phyloP scores from a whole-genome alignment of 2,797 vertebrate species.

The Enteromius thamalakanensis region DNA sequence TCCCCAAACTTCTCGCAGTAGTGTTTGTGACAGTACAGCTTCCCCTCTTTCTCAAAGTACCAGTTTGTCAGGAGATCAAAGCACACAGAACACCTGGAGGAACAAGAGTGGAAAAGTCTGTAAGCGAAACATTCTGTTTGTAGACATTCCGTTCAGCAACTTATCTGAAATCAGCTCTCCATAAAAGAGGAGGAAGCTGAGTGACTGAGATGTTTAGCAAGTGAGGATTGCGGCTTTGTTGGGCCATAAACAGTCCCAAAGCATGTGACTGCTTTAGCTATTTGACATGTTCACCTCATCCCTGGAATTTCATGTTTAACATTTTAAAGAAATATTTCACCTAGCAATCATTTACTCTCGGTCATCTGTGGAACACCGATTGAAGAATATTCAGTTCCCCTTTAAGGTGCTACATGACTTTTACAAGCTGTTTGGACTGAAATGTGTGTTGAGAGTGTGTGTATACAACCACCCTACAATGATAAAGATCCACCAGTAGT shows the following conservation, averaged over 20 bases:
- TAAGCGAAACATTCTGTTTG: slow-evolving; percentile 40
- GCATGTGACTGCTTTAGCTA: neutral
- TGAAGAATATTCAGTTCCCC: neutral
- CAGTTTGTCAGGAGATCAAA: slow-evolving; percentile 92
- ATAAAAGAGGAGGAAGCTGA: neutral
- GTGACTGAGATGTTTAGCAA: slow-evolving; percentile 19
- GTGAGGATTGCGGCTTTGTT: slow-evolving; percentile 18
- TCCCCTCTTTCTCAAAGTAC: slow-evolving; percentile 93
- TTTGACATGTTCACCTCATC: neutral
- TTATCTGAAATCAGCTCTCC: slow-evolving; percentile 14
- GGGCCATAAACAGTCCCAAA: slow-evolving; percentile 11
- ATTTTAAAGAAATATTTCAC: neutral
- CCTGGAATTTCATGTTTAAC: neutral
- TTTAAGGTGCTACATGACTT: neutral
- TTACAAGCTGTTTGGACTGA: no score
- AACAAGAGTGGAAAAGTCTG: neutral
- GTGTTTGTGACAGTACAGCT: slow-evolving; percentile 92
- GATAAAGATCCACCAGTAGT: no score
- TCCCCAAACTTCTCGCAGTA: slow-evolving; percentile 96
- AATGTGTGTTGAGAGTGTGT: no score
- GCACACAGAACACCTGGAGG: slow-evolving; percentile 90
- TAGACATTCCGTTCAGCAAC: slow-evolving; percentile 6
- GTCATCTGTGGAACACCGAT: neutral
- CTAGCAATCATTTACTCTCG: neutral
- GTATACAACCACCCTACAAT: no score